Evolutionary conservation across 2,797 vertebrate species (phyloP), one percentile per base, ranked within the genome.

Genomic region (Todus mexicanus): DNA sequence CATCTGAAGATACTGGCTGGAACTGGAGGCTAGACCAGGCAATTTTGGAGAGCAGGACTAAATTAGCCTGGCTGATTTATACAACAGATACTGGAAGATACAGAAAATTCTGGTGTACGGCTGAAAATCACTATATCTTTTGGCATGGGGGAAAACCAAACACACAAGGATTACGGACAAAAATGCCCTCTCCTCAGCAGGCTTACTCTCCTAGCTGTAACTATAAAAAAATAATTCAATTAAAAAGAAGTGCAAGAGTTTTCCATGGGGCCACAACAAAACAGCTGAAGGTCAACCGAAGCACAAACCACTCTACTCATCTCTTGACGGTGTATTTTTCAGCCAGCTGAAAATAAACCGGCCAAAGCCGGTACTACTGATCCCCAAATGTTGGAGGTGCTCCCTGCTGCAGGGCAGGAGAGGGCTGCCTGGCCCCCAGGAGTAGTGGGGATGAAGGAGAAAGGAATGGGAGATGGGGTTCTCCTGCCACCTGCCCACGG

Each of bases 371-470:
- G 31, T 53, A 70, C 18, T 6, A 25, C 13, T 5, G 29, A 89
- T 57, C 2, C 50, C 10, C 81, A 59, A n/a, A 31, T 2, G 9
- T 7, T 1, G 0, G 4, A 76, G n/a, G 56, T 0, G 11, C 5
- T 66, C 35, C 63, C 37, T 65, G 35, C 50, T 40, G n/a, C 6
- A 12, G 60, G 61, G 50, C 38, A 73, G 72, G 29, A 47, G 35
- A 43, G 42, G 37, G 4, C 38, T 42, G 27, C 54, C 27, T 2
- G 4, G 40, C 7, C 21, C 31, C 20, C 29, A 3, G 1, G 21
- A 42, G 16, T 12, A 22, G 42, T 5, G 35, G 38, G 63, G 19
- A 37, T 16, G 38, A 15, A 5, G 5, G 8, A 21, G n/a, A 64
- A 40, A 16, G 26, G 40, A 47, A 40, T 10, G 8, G 59, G 37